These are phyloP conservation scores for Aramus guarauna DNA, from an alignment of 2,113 vertebrate genomes.

Conservation along the genomic window DNA sequence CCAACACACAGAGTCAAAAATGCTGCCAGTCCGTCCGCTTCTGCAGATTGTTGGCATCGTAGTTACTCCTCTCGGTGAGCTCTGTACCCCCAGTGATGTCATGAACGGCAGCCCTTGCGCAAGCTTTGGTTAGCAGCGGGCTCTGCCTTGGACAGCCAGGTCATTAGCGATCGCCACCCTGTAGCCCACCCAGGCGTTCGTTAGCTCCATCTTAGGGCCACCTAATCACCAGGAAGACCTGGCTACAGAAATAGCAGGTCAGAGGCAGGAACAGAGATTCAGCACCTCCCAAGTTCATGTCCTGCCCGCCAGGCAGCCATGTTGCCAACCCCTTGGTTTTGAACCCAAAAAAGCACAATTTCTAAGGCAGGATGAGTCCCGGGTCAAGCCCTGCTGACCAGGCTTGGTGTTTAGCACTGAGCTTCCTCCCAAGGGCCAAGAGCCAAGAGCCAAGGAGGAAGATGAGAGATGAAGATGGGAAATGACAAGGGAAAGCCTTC, in stretches of 20 bases:
- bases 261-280: background rate
- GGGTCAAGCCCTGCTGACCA: background rate
- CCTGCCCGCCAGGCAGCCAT: background rate
- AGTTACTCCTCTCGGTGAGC: background rate
- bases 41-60: accelerated
- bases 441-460: background rate
- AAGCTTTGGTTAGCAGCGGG: too few relatives aligned
- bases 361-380: background rate
- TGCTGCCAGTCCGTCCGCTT: accelerated
- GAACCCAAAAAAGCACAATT: background rate
- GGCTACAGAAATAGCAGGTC: background rate
- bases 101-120: background rate
- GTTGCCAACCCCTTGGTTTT: background rate
- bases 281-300: background rate
- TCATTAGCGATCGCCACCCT: background rate
- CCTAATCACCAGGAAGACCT: too few relatives aligned
- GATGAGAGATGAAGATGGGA: background rate
- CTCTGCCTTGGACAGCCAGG: background rate
- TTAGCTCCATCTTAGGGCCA: background rate
- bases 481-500: background rate
- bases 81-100: accelerated
- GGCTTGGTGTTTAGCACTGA: background rate
- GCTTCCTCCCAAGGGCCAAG: background rate
- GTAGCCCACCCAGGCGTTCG: background rate
- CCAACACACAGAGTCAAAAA: background rate